Percentiles rank a stretch among this genome's conserved stretches.
phyloP scores from a whole-genome alignment of 2,888 invertebrate species.

The Ellobium chinense region DNA sequence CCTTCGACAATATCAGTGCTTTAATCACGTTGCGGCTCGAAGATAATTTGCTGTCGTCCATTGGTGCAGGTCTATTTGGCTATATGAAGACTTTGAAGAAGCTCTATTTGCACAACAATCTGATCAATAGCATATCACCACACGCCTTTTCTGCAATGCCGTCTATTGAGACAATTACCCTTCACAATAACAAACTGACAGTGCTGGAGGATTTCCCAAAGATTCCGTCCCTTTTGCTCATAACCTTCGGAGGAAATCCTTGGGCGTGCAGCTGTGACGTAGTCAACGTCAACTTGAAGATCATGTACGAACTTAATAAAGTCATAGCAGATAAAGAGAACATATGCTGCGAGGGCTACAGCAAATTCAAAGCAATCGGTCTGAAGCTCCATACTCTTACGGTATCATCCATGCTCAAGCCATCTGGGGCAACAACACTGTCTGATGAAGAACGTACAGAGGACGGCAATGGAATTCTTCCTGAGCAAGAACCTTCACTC shows the following conservation, averaged over 20 bases:
- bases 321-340: conserved; percentile 1
- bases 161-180: conserved; percentile 46
- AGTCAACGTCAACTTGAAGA: not conserved
- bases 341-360: not conserved
- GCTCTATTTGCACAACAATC: conserved; percentile 54
- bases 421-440: too few species aligned
- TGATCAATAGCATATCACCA: conserved; percentile 47
- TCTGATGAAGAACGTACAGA: too few species aligned
- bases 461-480: too few species aligned
- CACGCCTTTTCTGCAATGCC: conserved; percentile 50
- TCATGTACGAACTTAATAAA: not conserved
- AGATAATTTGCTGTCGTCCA: conserved; percentile 43
- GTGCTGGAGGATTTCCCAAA: not conserved
- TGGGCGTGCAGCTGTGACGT: conserved; percentile 57
- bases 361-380: too few species aligned
- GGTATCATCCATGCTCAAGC: too few species aligned
- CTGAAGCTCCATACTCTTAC: not conserved
- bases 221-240: not conserved
- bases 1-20: conserved; percentile 10
- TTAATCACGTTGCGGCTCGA: conserved; percentile 48
- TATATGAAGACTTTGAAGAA: conserved; percentile 47
- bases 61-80: conserved; percentile 51
- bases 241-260: conserved; percentile 45
- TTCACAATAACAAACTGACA: conserved; percentile 53
- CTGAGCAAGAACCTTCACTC: too few species aligned